phyloP scores from a whole-genome alignment of 2,113 vertebrate genomes.

The Isurus oxyrinchus region DNA sequence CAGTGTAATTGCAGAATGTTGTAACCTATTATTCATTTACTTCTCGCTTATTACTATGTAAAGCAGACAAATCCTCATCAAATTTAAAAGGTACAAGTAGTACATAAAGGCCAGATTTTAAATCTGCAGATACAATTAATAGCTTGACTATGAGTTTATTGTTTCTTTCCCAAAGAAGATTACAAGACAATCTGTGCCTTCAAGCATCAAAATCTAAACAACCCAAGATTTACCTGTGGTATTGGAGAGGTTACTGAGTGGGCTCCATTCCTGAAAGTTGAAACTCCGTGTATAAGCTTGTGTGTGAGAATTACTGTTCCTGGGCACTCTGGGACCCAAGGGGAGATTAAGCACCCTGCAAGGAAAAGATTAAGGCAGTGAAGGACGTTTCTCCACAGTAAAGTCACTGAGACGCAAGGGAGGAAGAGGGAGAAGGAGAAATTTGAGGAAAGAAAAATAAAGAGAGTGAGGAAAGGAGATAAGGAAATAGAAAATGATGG shows the following conservation, averaged over 20 bases:
- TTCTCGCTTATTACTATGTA: background rate
- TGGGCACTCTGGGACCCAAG: background rate
- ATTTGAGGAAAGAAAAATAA: background rate
- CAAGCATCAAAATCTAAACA: background rate
- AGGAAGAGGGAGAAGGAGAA: background rate
- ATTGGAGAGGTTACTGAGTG: background rate
- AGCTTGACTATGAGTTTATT: background rate
- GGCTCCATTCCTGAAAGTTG: constrained; percentile 13
- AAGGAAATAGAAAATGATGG: constrained; percentile 1
- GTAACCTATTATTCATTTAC: background rate
- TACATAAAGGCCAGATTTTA: background rate
- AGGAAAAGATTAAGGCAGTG: background rate
- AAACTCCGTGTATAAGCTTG: background rate
- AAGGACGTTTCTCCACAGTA: background rate
- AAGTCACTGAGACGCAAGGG: background rate
- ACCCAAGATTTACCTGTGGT: background rate
- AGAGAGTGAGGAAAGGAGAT: background rate
- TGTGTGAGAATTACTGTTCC: background rate
- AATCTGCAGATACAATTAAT: background rate
- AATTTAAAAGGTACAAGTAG: background rate
- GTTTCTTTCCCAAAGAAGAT: background rate
- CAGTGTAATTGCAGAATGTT: background rate
- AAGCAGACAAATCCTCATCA: background rate
- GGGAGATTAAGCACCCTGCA: constrained; percentile 28
- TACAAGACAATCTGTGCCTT: background rate